Base-by-base conservation (phyloP, 1,140 invertebrate species). In the Brachionus manjavacas region DNA sequence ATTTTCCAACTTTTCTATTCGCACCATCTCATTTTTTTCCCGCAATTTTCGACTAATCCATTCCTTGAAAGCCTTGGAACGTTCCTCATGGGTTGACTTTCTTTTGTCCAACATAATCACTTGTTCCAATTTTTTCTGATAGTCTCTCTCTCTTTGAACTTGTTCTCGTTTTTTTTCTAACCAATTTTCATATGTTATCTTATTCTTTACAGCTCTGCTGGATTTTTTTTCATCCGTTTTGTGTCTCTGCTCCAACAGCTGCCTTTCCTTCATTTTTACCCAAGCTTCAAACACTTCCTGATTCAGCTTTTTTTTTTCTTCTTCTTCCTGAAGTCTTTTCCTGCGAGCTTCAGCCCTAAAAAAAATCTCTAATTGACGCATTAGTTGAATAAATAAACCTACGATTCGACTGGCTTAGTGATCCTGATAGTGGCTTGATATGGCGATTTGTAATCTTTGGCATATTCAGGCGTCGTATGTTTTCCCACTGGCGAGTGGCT, bases 391-490 rank as follows among this genome's bases (percentile, higher is more conserved):
- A 3, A 76, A 64, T 35, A 41, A 20, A 43, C 79, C 23, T 81
- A 80, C 76, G 76, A 35, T 46, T 68, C 79, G 25, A 7, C 20
- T 9, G 79, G 20, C 23, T 43, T 68, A 16, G 8, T 23, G n/a
- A 28, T 68, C 35, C 31, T 60, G 8, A 81, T 39, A 39, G 49
- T 80, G 39, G 41, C 79, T 11, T 81, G 79, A 16, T 81, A 81
- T 14, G 79, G 79, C 9, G 79, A 81, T 41, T 64, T 68, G 35
- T 81, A 81, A 16, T 81, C 79, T 60, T 64, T 68, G n/a, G 79
- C 79, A 20, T 81, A 81, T 64, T 81, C 79, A 64, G 79, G 79
- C 12, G 79, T 81, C 3, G 35, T 23, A 81, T 81, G 52, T n/a
- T 76, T 76, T 6, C 23, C 35, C 3, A 43, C 20, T 11, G 79